Conservation (phyloP, 2,888 invertebrate genomes). For the Amphipoea lucens region DNA sequence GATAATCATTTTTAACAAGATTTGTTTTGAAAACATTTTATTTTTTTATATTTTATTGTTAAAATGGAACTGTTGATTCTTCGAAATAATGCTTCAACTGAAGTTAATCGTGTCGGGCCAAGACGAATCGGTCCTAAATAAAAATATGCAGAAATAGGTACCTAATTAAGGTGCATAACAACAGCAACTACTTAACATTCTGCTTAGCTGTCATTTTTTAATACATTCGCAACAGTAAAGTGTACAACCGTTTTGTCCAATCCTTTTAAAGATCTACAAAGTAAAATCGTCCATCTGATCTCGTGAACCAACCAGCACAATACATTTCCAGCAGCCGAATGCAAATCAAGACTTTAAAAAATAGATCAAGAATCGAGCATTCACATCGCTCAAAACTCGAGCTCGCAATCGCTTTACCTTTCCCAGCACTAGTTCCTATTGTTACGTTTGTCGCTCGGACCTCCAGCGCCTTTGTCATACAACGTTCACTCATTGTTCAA, state of each 20-base stretch:
- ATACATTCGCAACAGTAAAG: background rate
- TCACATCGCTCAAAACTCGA: slow-evolving; percentile 48
- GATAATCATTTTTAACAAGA: background rate
- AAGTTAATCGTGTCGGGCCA: background rate
- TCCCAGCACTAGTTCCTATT: slow-evolving; percentile 63
- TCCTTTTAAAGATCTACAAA: background rate
- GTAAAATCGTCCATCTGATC: slow-evolving; percentile 24
- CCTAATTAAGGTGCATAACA: background rate
- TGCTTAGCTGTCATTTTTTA: background rate
- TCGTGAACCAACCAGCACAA: slow-evolving; percentile 22
- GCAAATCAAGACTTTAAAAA: slow-evolving; percentile 51
- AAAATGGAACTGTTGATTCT: background rate
- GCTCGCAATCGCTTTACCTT: slow-evolving; percentile 44
- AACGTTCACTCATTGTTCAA: slow-evolving; percentile 68
- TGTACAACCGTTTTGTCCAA: background rate
- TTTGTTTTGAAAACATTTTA: too few relatives aligned
- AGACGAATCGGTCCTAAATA: background rate
- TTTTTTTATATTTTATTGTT: background rate
- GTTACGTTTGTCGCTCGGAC: slow-evolving; percentile 67
- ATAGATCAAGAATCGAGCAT: slow-evolving; percentile 52
- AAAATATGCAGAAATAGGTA: background rate
- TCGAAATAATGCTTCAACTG: too few relatives aligned
- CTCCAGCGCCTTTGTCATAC: slow-evolving; percentile 67
- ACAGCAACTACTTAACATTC: background rate
- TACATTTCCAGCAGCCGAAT: slow-evolving; percentile 25